These are phyloP conservation scores for Ceratotherium simum DNA, from an alignment of 2,113 vertebrate genomes.

Conservation along the genomic window DNA sequence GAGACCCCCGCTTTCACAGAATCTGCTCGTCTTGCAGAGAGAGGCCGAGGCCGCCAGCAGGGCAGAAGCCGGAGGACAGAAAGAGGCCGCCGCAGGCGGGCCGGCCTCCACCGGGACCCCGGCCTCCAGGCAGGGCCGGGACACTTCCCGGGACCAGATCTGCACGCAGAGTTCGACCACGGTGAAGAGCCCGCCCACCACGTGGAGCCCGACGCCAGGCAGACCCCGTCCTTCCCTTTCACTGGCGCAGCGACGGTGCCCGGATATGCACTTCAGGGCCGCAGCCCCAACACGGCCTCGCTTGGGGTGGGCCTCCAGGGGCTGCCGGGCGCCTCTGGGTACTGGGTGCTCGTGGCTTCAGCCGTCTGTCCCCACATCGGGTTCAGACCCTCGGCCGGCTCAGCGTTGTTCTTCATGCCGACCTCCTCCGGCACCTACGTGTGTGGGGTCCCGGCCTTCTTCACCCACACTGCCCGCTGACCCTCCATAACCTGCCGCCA, in stretches of 20 bases:
- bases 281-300: fast-evolving
- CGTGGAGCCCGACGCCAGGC: fast-evolving
- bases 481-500: background rate
- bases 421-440: fast-evolving
- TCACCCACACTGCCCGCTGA: background rate
- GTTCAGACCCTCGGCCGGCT: background rate
- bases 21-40: background rate
- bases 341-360: fast-evolving
- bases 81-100: fast-evolving
- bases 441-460: fast-evolving
- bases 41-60: background rate
- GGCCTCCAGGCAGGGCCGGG: fast-evolving
- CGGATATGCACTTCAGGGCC: fast-evolving
- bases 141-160: no score
- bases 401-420: fast-evolving
- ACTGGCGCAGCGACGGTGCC: fast-evolving
- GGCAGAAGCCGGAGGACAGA: background rate
- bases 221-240: fast-evolving
- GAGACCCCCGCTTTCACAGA: fast-evolving
- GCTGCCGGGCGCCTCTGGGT: fast-evolving
- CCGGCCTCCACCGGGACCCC: fast-evolving
- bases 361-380: fast-evolving
- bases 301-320: fast-evolving
- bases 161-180: fast-evolving
- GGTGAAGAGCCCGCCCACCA: background rate